These are phyloP conservation scores for Nixonia krombeini DNA, from an alignment of 1,140 invertebrate species.

Conservation along the genomic window DNA sequence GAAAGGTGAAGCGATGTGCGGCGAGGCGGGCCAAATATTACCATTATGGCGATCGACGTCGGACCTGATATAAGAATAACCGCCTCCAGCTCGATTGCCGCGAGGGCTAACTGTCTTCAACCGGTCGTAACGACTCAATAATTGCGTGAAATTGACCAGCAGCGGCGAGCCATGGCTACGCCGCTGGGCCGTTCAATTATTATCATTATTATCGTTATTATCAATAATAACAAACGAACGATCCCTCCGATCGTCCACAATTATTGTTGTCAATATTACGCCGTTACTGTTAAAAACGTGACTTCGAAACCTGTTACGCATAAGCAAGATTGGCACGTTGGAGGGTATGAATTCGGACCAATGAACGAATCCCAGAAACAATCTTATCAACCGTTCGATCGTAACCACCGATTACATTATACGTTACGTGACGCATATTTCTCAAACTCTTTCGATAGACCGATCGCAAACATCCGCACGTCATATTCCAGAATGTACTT, in stretches of 20 bases:
- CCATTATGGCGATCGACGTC: background rate
- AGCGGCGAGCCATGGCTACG: constrained; percentile 9
- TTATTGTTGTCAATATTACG: too few relatives aligned
- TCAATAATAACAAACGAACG: too few relatives aligned
- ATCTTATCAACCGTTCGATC: too few relatives aligned
- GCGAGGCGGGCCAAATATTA: background rate
- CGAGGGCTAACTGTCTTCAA: constrained; percentile 53
- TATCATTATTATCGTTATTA: too few relatives aligned
- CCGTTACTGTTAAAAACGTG: constrained; percentile 1
- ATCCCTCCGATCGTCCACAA: too few relatives aligned
- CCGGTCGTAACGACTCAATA: constrained; percentile 53
- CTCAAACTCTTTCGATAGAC: too few relatives aligned
- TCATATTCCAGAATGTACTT: too few relatives aligned
- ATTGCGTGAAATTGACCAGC: constrained; percentile 57
- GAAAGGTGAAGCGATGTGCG: background rate
- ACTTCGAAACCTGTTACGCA: background rate
- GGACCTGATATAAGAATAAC: constrained; percentile 1
- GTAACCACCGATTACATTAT: too few relatives aligned
- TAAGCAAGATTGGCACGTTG: background rate
- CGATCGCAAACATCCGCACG: too few relatives aligned
- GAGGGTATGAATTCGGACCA: too few relatives aligned
- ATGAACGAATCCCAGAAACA: too few relatives aligned
- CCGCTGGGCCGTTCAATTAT: background rate
- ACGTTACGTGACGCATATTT: too few relatives aligned
- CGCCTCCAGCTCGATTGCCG: constrained; percentile 2